Conservation (phyloP, 1,140 invertebrate genomes). For the Drepana arcuata region DNA sequence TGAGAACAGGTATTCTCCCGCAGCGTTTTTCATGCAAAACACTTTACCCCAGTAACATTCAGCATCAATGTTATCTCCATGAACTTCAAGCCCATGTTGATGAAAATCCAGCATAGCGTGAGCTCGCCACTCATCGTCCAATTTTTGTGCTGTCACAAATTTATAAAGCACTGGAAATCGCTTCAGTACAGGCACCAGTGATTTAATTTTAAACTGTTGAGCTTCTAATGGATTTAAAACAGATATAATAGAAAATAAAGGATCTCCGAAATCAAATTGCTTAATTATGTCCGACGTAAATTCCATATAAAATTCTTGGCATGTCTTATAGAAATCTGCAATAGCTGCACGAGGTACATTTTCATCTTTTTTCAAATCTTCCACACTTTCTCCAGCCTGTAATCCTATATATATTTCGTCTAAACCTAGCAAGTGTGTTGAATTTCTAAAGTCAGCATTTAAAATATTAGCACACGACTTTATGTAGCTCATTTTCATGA, state of each 20-base stretch:
- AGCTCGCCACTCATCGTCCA: not conserved
- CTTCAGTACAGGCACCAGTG: constrained; percentile 6
- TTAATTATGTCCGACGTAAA: constrained; percentile 9
- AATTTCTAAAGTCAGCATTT: constrained; percentile 8
- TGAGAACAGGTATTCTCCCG: constrained; percentile 8
- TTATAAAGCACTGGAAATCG: constrained; percentile 6
- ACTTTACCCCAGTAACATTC: not conserved
- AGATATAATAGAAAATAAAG: constrained; percentile 7
- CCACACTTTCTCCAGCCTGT: constrained; percentile 5
- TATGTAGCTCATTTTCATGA: constrained; percentile 8
- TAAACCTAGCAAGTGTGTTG: constrained; percentile 7
- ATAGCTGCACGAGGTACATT: constrained; percentile 6
- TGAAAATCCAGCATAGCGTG: not conserved
- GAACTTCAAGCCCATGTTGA: constrained; percentile 21
- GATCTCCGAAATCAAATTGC: constrained; percentile 9
- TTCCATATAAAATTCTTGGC: constrained; percentile 15
- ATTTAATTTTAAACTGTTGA: constrained; percentile 10
- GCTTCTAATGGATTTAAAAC: constrained; percentile 9
- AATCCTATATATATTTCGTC: constrained; percentile 13
- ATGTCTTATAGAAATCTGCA: constrained; percentile 9
- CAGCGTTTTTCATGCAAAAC: not conserved
- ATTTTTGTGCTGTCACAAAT: not conserved
- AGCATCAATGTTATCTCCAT: constrained; percentile 65
- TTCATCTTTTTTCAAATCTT: constrained; percentile 7
- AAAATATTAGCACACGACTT: constrained; percentile 9